Conservation (phyloP, 2,888 invertebrate genomes). For the Hemicrepidius hirtus region DNA sequence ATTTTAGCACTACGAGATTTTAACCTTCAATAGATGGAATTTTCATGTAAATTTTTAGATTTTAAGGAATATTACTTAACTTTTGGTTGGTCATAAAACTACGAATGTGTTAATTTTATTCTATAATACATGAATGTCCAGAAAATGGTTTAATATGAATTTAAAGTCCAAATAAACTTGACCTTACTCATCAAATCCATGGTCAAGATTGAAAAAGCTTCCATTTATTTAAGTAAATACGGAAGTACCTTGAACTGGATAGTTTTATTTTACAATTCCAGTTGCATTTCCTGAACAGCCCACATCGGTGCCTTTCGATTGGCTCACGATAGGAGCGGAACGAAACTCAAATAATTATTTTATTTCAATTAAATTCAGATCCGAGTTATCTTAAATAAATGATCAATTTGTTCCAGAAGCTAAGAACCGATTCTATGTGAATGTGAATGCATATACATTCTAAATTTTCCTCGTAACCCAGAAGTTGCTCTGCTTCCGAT, state of each 20-base stretch:
- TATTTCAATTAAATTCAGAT: neutral
- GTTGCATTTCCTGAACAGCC: neutral
- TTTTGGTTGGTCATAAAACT: too few relatives aligned
- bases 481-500: constrained; percentile 7
- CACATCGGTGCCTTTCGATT: neutral
- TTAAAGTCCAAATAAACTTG: constrained; percentile 10
- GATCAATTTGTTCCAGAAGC: neutral
- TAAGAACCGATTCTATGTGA: constrained; percentile 5
- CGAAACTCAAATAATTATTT: neutral
- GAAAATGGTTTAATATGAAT: too few relatives aligned
- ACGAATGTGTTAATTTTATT: too few relatives aligned
- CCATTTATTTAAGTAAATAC: constrained; percentile 14
- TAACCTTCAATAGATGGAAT: too few relatives aligned
- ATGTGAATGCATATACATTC: constrained; percentile 8
- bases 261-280: neutral
- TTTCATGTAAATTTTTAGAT: too few relatives aligned
- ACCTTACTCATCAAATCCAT: neutral
- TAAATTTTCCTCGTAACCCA: constrained; percentile 2
- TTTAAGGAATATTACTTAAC: too few relatives aligned
- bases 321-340: neutral
- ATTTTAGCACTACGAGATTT: too few relatives aligned
- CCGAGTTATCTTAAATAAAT: neutral
- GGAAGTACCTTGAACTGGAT: constrained; percentile 24
- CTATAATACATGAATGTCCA: too few relatives aligned
- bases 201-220: constrained; percentile 15